phyloP scores from a whole-genome alignment of 2,113 vertebrate genomes.

The Donacobius atricapilla region DNA sequence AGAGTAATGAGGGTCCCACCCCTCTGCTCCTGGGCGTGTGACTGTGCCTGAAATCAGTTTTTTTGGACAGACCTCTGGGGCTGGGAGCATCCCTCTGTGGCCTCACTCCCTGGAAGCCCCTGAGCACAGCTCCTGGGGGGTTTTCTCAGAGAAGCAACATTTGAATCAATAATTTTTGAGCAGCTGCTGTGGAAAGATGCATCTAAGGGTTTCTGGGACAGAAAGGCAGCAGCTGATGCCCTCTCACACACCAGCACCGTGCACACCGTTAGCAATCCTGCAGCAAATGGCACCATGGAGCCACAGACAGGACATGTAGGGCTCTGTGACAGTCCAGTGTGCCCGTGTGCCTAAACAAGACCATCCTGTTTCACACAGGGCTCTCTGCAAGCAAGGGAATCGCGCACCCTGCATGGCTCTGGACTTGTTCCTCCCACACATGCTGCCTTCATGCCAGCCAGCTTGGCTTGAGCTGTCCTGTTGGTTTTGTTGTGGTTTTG shows the following conservation, averaged over 20 bases:
- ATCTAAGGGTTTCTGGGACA: neutral
- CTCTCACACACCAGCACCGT: rapidly evolving
- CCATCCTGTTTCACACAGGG: neutral
- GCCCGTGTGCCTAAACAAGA: neutral
- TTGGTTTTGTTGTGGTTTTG: neutral
- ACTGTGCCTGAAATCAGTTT: neutral
- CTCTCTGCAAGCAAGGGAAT: neutral
- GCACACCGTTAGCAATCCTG: neutral
- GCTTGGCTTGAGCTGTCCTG: neutral
- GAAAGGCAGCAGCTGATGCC: neutral
- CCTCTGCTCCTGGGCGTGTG: rapidly evolving
- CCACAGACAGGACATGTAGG: rapidly evolving
- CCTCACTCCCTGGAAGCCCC: neutral
- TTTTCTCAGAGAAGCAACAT: neutral
- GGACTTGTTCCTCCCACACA: neutral
- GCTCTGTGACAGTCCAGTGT: neutral
- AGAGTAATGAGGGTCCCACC: rapidly evolving
- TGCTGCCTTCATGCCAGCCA: neutral
- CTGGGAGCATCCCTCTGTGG: neutral
- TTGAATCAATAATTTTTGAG: neutral
- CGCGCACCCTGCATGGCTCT: rapidly evolving
- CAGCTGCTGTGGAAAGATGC: neutral
- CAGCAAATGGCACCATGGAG: neutral
- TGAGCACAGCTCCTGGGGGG: neutral
- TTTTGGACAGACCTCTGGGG: neutral